Evolutionary conservation across 2,797 vertebrate species (phyloP), one percentile per base, ranked within the genome.

Genomic region (Hozukius guyotensis): DNA sequence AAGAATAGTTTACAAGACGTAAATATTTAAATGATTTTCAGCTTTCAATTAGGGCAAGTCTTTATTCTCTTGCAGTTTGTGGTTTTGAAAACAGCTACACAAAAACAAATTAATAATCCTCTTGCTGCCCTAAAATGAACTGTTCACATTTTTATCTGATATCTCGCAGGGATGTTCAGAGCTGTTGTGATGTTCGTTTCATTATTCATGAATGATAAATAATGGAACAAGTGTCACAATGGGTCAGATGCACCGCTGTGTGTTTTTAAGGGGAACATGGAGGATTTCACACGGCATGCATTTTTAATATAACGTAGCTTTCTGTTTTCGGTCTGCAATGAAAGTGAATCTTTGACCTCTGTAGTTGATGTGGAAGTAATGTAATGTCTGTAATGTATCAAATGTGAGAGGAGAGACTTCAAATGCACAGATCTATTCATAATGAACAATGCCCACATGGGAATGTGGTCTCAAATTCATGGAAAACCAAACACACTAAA

Each of bases 401-500:
- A 63, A 80, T 49, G 42, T 36, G 59, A 27, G 70, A 77, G 75
- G 62, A 55, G 18, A 63, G 60, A 55, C 25, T 55, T 60, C 49
- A 91, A 86, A 85, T 59, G 73, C 78, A 89, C 42, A 87, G 84
- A 80, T 79, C 68, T 76, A 71, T 81, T 85, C 81, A 86, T 86
- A 84, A 89, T 80, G 82, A 90, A 73, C 81, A 81, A 78, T 75
- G 72, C 22, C 69, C 79, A 71, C 76, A 60, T 74, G 88, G 76
- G 87, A 91, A 85, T 56, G 72, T 72, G 76, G 85, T 81, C 75
- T 87, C 38, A 59, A 62, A 69, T 66, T 80, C 72, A 60, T 80
- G 80, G 90, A 92, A 94, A 94, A 83, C 49, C 74, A 92, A 84
- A 91, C 79, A 87, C 80, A 67, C 79, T 87, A 77, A 92, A 92